These are phyloP conservation scores for Maccullochella peelii DNA, from an alignment of 2,113 vertebrate species.

Conservation along the genomic window DNA sequence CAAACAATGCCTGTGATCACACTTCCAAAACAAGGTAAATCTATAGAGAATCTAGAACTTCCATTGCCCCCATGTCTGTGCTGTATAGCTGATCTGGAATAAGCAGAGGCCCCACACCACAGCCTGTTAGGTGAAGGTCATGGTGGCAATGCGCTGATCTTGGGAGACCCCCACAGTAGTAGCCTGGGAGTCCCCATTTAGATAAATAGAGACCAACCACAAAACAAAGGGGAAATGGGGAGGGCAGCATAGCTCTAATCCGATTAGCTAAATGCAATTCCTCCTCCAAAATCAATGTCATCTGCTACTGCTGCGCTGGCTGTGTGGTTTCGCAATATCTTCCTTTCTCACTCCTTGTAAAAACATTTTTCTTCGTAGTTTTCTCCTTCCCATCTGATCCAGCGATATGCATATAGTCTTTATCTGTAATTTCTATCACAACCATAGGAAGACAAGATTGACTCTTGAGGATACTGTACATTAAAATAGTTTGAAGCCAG, in stretches of 20 bases:
- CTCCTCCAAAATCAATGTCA: conserved; percentile 83
- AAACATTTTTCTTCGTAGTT: conserved; percentile 42
- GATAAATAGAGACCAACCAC: conserved; percentile 79
- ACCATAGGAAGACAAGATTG: background rate
- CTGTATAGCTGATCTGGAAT: conserved; percentile 26
- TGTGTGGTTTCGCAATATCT: conserved; percentile 23
- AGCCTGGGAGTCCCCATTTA: conserved; percentile 74
- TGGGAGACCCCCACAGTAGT: conserved; percentile 54
- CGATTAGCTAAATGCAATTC: conserved; percentile 84
- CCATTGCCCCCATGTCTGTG: background rate
- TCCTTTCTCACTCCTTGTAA: conserved; percentile 40
- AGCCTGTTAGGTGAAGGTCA: conserved; percentile 33
- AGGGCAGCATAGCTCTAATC: conserved; percentile 77
- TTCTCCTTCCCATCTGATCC: conserved; percentile 12
- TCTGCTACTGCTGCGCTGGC: conserved; percentile 66
- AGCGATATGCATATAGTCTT: background rate
- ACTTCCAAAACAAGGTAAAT: background rate
- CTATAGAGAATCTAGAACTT: background rate
- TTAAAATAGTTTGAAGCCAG: background rate
- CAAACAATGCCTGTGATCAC: background rate
- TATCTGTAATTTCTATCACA: conserved; percentile 33
- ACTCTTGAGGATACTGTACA: background rate
- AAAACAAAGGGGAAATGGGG: conserved; percentile 81
- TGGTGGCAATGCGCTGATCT: conserved; percentile 42
- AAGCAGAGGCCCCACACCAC: conserved; percentile 27